Evolutionary conservation across 2,888 invertebrate genomes (phyloP), one percentile per base, ranked within the genome.

Genomic region (Crematogaster levior): DNA sequence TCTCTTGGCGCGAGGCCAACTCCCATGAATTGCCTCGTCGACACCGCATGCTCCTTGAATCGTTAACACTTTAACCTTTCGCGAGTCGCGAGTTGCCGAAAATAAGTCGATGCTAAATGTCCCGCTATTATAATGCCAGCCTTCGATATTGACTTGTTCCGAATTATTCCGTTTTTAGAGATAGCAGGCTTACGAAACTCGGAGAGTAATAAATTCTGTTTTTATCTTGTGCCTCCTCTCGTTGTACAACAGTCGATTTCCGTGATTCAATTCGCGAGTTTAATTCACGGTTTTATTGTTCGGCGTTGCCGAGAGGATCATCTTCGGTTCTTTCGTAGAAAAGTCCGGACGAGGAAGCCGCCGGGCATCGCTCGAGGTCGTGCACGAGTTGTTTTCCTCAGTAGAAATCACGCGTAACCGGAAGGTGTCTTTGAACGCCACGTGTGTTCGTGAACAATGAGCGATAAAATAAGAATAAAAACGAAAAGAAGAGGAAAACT

Each of bases 51-150:
- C 82, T 84, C 70, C 65, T 60, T 79, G 83, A 86, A 85, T 88
- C 84, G 85, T 82, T 86, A 84, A 83, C 70, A 53, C 53, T 68
- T 74, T 81, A 79, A 84, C 84, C 86, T 86, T 83, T 77, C 82
- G 85, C 77, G 40, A 77, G 1, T 34, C 6, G 53, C 27, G n/a
- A 40, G 15, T 53, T 75, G 15, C 66, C 40, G 18, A 30, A 68
- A 68, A 53, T 43, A 53, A 77, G 56, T 68, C 30, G 48, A 66
- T 18, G 12, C 66, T 10, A 21, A 53, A 30, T 30, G 37, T 53
- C 37, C 12, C 15, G 6, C 4, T 15, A 9, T 48, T 27, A 37
- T 77, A 40, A 68, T 18, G 40, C 15, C 30, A 43, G 24, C 60
- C n/a, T 34, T 48, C 65, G 12, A 46, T 63, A 40, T 48, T 40